These are phyloP conservation scores for Oncorhynchus clarkii DNA, from an alignment of 2,113 vertebrate species.

Conservation along the genomic window DNA sequence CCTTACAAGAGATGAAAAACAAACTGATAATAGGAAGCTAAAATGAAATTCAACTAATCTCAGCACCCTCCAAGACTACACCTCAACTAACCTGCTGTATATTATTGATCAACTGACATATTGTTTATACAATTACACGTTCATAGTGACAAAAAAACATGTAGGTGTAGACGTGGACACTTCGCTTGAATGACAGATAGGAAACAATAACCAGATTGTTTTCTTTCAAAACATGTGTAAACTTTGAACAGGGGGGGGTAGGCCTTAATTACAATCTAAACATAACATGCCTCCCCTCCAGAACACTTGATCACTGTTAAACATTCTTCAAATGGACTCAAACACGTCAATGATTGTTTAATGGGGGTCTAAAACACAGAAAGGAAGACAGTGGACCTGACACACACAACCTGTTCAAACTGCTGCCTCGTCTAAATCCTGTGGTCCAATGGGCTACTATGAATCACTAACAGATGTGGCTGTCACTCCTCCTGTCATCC, in stretches of 20 bases:
- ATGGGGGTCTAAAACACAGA: constrained; percentile 37
- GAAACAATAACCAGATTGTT: constrained; percentile 67
- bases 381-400: constrained; percentile 44
- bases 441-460: constrained; percentile 32
- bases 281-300: constrained; percentile 64
- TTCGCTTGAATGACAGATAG: constrained; percentile 35
- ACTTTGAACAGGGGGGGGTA: constrained; percentile 67
- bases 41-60: background rate
- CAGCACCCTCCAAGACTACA: no score
- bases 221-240: constrained; percentile 66
- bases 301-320: constrained; percentile 62
- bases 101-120: background rate
- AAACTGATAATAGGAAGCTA: background rate
- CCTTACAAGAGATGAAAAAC: background rate
- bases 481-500: constrained; percentile 46
- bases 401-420: constrained; percentile 41
- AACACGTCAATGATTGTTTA: constrained; percentile 64
- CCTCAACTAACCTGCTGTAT: no score
- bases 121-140: background rate
- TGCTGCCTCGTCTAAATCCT: constrained; percentile 46
- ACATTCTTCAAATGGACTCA: constrained; percentile 62
- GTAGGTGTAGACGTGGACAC: background rate
- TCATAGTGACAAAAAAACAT: background rate
- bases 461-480: constrained; percentile 61
- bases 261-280: constrained; percentile 61